Evolutionary conservation across 2,797 vertebrate genomes (phyloP), one percentile per base, ranked within the genome.

Genomic region (Mormyrops attenuatus): DNA sequence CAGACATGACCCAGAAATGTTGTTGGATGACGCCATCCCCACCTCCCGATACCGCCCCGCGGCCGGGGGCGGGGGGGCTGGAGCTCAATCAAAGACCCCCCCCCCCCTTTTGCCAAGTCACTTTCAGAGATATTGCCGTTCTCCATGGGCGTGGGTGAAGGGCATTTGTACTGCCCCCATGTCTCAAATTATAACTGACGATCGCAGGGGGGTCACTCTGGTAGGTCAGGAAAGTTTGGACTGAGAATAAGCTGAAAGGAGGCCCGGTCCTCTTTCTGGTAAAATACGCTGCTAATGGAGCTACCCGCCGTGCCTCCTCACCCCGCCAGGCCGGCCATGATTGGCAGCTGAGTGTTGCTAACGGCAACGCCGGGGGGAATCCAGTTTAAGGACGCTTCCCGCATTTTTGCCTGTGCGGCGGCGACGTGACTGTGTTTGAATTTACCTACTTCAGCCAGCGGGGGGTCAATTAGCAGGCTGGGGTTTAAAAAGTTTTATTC

Each of bases 81-180:
- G 44, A 13, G 6, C 11, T 1, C 5, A 47, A 69, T 49, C 41
- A 88, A 89, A 47, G n/a, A 49, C 1, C 44, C 8, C 1, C 30
- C 44, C 57, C 34, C 4, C 57, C 57, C 17, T 60, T 88, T 44
- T 44, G 41, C n/a, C 34, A 9, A 66, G 57, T 34, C 66, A 55
- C 86, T n/a, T 63, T 87, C 30, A 47, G 60, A 84, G 47, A n/a
- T n/a, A 30, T 85, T 57, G 41, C 30, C 55, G 15, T 41, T 13
- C 52, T 44, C 80, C 20, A 9, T 1, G 2, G 52, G 50, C 53
- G 85, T 20, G 53, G 52, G 85, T 13, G 13, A 38, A 8, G 52
- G 85, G 91, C 90, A 90, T 80, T 89, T 89, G 91, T 93, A 66
- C 22, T 77, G 87, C 44, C 89, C 89, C 88, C 41, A 26, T 13